Base-by-base conservation (phyloP, 2,113 vertebrate species). In the Oreamnos americanus region DNA sequence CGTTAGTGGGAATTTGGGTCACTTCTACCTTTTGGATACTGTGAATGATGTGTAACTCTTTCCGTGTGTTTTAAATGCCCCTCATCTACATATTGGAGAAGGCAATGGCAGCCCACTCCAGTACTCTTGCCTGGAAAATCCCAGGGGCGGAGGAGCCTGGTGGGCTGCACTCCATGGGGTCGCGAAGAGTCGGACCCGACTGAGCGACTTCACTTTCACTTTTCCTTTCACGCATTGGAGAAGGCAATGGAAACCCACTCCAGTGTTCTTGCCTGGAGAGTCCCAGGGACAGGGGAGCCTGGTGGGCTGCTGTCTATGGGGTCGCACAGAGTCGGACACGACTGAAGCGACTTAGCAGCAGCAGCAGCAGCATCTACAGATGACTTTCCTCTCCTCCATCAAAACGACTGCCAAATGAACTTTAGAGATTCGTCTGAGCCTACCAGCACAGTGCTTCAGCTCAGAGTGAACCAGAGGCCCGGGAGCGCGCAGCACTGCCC, bases 401-500 rank as follows among this genome's bases (percentile, higher is more conserved):
- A 87, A 74, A 96, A 79, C 6, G 9, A 30, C 23, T 93, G 39
- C 4, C 51, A 71, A 43, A 11, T 39, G 90, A 51, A 88, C 36
- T 91, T 96, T 60, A 58, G 67, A 84, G 51, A 62, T n/a, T 60
- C 43, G 26, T 33, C 60, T 11, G 79, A 25, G 53, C 39, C 25
- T 51, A 79, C 15, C 85, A 91, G 49, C 58, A 92, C 7, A 23
- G n/a, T n/a, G 79, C 36, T 87, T 81, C 58, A 14, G 11, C 86
- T 81, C 47, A 90, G 55, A 8, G 11, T 16, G 39, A 14, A 57
- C 45, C 21, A 25, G 30, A 88, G 16, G 47, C 76, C 21, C 33
- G 81, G 84, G 0, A 12, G 4, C 8, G 2, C 5, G 1, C 1
- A 64, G 3, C 14, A 7, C 45, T 23, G 76, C n/a, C 88, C 76